phyloP scores from a whole-genome alignment of 2,797 vertebrate species.

The Hoplostethus atlanticus region DNA sequence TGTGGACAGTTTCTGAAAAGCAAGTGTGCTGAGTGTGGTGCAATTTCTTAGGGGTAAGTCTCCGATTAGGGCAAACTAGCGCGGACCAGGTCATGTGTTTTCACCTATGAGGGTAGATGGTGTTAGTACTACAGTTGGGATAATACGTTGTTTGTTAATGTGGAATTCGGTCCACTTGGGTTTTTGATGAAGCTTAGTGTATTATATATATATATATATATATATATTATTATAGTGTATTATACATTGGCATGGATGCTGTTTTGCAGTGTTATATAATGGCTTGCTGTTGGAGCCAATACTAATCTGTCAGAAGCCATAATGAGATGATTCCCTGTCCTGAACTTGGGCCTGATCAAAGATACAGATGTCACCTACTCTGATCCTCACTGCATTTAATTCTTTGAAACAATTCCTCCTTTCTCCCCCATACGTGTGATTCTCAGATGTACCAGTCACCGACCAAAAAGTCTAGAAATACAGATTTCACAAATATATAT shows the following conservation, averaged over 20 bases:
- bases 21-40: not conserved
- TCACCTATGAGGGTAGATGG: not conserved
- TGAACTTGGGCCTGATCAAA: conserved; percentile 78
- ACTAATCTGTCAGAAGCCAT: conserved; percentile 81
- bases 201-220: not conserved
- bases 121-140: not conserved
- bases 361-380: conserved; percentile 64
- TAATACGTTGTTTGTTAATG: conserved; percentile 15
- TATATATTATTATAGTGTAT: too few species aligned
- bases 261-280: conserved; percentile 80
- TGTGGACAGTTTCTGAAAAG: not conserved
- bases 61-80: conserved; percentile 3
- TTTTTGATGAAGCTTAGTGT: conserved; percentile 52
- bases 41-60: not conserved
- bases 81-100: conserved; percentile 13
- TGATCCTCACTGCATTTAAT: conserved; percentile 64
- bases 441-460: not conserved
- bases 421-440: not conserved
- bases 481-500: not conserved
- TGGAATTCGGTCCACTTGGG: conserved; percentile 21
- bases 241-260: conserved; percentile 65
- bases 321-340: conserved; percentile 82
- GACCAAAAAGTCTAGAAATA: not conserved
- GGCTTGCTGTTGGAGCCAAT: conserved; percentile 61
- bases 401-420: conserved; percentile 42